phyloP scores from a whole-genome alignment of 2,888 invertebrate species.

The Synergus laeviventris region DNA sequence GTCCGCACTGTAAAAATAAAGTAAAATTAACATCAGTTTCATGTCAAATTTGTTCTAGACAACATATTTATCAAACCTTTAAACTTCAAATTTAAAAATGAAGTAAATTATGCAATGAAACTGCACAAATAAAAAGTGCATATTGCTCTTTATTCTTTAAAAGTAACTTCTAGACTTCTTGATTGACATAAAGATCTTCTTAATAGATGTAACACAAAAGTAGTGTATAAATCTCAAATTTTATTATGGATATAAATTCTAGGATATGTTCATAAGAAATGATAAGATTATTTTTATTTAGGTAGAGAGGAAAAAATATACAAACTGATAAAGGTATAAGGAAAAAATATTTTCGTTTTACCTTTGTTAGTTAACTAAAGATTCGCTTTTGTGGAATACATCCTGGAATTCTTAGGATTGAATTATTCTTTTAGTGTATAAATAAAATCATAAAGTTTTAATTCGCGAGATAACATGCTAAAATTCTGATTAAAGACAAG shows the following conservation, averaged over 20 bases:
- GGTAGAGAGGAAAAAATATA: background rate
- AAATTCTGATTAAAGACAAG: too few species aligned
- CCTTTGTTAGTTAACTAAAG: too few species aligned
- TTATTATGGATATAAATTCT: background rate
- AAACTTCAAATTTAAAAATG: background rate
- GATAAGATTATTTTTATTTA: background rate
- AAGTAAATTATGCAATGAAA: background rate
- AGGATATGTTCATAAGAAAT: background rate
- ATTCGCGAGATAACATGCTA: too few species aligned
- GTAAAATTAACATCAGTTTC: background rate
- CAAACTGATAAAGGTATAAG: background rate
- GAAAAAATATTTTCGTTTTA: background rate
- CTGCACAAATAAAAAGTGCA: background rate
- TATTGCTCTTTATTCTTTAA: background rate
- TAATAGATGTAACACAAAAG: background rate
- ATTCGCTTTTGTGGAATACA: background rate
- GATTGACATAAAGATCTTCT: background rate
- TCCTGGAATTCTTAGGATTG: background rate
- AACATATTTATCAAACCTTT: background rate
- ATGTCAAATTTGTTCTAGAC: background rate
- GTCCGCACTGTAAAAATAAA: slow-evolving; percentile 55
- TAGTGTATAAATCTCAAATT: background rate
- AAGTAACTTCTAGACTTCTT: background rate
- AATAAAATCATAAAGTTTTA: background rate
- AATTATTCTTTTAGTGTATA: background rate